phyloP scores from a whole-genome alignment of 2,888 invertebrate species.

The Drosophila falleni region DNA sequence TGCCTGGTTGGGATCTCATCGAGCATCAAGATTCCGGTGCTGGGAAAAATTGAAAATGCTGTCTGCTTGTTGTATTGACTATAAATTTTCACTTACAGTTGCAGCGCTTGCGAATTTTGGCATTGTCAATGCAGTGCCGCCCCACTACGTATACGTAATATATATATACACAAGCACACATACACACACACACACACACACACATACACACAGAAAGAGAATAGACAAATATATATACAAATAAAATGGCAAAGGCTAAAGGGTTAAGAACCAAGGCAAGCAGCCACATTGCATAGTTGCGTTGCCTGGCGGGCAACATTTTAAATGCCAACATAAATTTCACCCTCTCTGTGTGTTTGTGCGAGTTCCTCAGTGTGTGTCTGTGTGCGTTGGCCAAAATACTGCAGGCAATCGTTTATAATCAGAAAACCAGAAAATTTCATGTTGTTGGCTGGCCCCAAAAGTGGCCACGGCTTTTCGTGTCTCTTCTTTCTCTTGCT shows the following conservation, averaged over 20 bases:
- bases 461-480: conserved; percentile 47
- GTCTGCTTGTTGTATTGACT: conserved; percentile 62
- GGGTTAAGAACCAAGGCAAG: conserved; percentile 42
- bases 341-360: conserved; percentile 17
- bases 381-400: conserved; percentile 29
- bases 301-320: conserved; percentile 55
- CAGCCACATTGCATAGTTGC: conserved; percentile 37
- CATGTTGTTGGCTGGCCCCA: conserved; percentile 64
- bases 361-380: conserved; percentile 9
- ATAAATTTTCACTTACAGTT: conserved; percentile 74
- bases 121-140: conserved; percentile 53
- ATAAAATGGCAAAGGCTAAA: conserved; percentile 47
- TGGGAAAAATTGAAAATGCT: conserved; percentile 53
- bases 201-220: background rate
- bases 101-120: conserved; percentile 49
- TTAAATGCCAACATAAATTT: conserved; percentile 73
- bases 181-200: conserved; percentile 8
- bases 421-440: conserved; percentile 79
- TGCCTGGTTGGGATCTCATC: conserved; percentile 25
- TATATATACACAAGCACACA: conserved; percentile 13
- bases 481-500: conserved; percentile 2
- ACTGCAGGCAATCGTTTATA: conserved; percentile 79
- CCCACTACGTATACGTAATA: conserved; percentile 49
- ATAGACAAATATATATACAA: conserved; percentile 28
- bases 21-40: conserved; percentile 12